Evolutionary conservation across 2,797 vertebrate species (phyloP).

Genomic region (Lacerta bilineata): DNA sequence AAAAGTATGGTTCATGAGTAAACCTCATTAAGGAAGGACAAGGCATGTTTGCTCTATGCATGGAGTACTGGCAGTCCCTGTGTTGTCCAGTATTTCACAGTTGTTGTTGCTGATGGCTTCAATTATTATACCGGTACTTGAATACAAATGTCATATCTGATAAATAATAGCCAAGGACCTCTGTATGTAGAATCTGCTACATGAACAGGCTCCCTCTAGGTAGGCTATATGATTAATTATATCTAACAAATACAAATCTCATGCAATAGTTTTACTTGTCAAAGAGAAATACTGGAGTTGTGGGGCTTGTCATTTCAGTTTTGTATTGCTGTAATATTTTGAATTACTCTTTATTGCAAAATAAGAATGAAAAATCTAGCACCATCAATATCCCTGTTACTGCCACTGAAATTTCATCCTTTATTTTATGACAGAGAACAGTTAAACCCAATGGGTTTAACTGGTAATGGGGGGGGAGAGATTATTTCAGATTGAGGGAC

Average conservation of each 20-base stretch:
- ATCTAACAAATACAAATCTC: background rate
- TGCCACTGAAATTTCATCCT: too few species aligned
- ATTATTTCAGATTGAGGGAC: too few species aligned
- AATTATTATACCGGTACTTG: background rate
- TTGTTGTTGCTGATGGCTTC: background rate
- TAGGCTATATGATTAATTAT: background rate
- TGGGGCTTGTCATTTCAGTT: background rate
- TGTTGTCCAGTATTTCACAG: background rate
- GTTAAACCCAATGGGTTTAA: too few species aligned
- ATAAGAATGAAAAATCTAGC: background rate
- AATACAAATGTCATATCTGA: background rate
- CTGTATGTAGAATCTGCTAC: background rate
- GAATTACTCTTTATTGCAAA: background rate
- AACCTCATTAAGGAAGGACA: background rate
- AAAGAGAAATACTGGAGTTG: background rate
- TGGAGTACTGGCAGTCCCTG: background rate
- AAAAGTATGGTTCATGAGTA: slow-evolving; percentile 11
- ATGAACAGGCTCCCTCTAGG: background rate
- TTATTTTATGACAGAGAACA: too few species aligned
- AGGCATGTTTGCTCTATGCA: background rate
- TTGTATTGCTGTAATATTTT: background rate
- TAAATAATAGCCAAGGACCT: background rate
- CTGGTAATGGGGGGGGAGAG: too few species aligned
- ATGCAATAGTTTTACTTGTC: background rate
- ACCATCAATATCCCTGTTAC: too few species aligned